Percentiles rank a stretch among this genome's conserved stretches.
Evolutionary conservation across 2,797 vertebrate genomes (phyloP).

Genomic region (Gymnothorax javanicus): DNA sequence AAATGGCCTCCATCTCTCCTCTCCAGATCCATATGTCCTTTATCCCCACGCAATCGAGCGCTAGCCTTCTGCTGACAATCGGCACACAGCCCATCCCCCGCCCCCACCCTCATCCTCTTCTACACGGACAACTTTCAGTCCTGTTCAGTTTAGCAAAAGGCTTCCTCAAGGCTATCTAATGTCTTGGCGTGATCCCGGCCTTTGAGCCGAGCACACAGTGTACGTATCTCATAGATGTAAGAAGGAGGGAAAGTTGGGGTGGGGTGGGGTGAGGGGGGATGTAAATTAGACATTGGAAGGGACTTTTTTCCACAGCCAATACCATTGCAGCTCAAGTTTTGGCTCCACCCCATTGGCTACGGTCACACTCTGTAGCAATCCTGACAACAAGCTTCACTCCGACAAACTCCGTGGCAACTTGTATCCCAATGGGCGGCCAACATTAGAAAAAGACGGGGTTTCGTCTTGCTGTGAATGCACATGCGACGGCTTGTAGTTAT

Average conservation of each 20-base stretch:
- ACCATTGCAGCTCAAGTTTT: no score
- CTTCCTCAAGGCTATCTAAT: neutral
- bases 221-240: neutral
- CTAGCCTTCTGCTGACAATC: neutral
- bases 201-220: neutral
- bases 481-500: no score
- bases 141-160: neutral
- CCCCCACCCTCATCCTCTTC: neutral
- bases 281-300: no score
- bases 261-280: neutral
- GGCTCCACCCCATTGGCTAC: no score
- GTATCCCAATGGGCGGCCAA: no score
- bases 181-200: neutral
- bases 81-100: neutral
- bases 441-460: no score
- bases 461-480: no score
- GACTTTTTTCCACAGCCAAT: no score
- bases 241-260: neutral
- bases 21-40: neutral
- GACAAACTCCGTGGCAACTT: no score
- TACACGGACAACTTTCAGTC: neutral
- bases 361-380: no score
- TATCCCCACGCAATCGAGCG: neutral
- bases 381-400: no score
- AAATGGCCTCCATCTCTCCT: neutral